A percentile compares a stretch with the other conserved stretches of the same genome.
Evolutionary conservation across 2,888 invertebrate species (phyloP).

Genomic region (Drosophila hawaiiensis): DNA sequence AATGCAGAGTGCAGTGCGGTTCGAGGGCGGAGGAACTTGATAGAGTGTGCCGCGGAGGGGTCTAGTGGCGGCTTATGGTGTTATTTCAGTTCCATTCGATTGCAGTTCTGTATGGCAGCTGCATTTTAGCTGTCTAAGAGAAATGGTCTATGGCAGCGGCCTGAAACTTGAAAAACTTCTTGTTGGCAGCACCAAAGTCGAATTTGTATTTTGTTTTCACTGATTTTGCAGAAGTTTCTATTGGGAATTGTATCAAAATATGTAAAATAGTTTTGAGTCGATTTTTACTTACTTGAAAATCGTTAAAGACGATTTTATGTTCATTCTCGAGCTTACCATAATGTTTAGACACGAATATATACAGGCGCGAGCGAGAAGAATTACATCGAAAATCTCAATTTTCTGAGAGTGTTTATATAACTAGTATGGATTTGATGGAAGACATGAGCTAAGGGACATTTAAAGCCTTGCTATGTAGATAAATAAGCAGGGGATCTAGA

Average conservation of each 20-base stretch:
- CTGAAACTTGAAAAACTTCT: conserved; percentile 48
- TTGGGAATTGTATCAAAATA: not conserved
- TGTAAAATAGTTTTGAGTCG: not conserved
- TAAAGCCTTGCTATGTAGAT: conserved; percentile 49
- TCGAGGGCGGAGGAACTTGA: not conserved
- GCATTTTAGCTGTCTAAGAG: conserved; percentile 40
- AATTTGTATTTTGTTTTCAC: conserved; percentile 13
- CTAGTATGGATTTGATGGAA: conserved; percentile 57
- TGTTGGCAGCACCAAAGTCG: conserved; percentile 41
- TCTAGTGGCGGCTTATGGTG: conserved; percentile 9
- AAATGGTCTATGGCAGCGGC: conserved; percentile 42
- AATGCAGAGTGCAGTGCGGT: conserved; percentile 5
- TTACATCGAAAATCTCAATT: conserved; percentile 66
- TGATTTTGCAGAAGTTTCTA: not conserved
- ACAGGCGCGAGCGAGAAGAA: conserved; percentile 79
- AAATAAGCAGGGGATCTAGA: not conserved
- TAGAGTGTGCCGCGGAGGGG: not conserved
- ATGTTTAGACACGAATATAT: conserved; percentile 61
- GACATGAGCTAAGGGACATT: conserved; percentile 60
- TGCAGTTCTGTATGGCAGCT: conserved; percentile 63
- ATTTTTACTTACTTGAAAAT: conserved; percentile 42
- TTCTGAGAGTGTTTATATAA: not conserved
- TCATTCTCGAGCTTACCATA: conserved; percentile 59
- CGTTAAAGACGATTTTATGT: not conserved
- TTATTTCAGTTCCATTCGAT: conserved; percentile 68